Base-by-base conservation (phyloP, 1,140 invertebrate species). In the Drosophila willistoni region DNA sequence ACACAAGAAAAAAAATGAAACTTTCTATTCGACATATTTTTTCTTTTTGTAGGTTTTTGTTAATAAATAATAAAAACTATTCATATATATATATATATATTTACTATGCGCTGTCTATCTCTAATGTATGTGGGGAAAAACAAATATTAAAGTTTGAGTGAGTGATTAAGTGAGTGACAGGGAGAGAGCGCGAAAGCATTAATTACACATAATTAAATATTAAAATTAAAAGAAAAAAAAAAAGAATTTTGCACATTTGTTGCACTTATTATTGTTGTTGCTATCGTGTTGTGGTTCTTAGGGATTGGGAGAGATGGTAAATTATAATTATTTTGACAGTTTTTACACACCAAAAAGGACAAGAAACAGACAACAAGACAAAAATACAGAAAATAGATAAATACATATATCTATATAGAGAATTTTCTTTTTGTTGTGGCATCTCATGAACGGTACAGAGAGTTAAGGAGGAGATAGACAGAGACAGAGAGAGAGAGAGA, bases 311-410 rank as follows among this genome's bases (percentile, higher is more conserved):
- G n/a, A 19, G 17, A 25, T 51, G 44, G 17, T 1, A 39, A 39
- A 39, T 29, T 5, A 39, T 13, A 39, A 39, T 39, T 13, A 39
- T 13, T 39, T 39, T 3, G 17, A 51, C 44, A 51, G 22, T 51
- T 51, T 22, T 51, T 51, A 51, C 9, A 51, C 44, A 51, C 44
- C 44, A 51, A 51, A 4, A 51, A 12, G 34, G 17, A 51, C 19
- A 51, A 51, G 44, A 51, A 51, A 51, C 17, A 51, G 44, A 51
- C 44, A 51, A 51, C 44, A 41, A 70, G 71, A 79, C 64, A n/a
- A 51, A 51, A 65, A n/a, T n/a, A 62, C 65, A 64, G 61, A 68
- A 29, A 62, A 81, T 42, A 70, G 55, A 65, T 7, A 68, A 7
- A 69, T 19, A 68, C 17, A 66, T 34, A 59, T 29, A 54, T 17